Evolutionary conservation across 2,888 invertebrate genomes (phyloP).

Genomic region (Rhagonycha lutea): DNA sequence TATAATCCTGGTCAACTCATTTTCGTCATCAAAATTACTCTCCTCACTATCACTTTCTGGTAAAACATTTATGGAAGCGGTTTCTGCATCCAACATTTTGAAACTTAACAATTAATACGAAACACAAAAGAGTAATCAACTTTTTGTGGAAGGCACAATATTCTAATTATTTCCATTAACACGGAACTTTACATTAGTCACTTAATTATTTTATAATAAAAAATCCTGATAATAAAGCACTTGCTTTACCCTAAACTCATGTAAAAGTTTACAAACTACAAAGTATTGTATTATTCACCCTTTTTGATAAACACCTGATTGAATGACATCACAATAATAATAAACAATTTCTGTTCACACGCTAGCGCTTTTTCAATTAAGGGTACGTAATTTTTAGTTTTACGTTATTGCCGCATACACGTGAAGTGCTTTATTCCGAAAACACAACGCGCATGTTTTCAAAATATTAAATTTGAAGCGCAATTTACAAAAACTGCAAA

Average conservation of each 20-base stretch:
- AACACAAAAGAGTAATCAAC: background rate
- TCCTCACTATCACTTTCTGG: conserved; percentile 39
- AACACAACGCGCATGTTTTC: background rate
- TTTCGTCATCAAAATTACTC: conserved; percentile 50
- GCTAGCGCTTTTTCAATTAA: background rate
- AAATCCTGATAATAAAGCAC: background rate
- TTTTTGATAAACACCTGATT: background rate
- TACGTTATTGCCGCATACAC: background rate
- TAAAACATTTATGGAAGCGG: conserved; percentile 16
- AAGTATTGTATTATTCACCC: background rate
- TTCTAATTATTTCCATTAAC: background rate
- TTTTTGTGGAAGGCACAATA: background rate
- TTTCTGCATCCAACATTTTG: conserved; percentile 1
- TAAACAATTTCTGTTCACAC: background rate
- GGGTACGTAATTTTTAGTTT: background rate
- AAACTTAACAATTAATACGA: background rate
- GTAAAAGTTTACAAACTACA: background rate
- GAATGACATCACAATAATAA: background rate
- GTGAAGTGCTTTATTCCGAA: background rate
- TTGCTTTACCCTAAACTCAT: background rate
- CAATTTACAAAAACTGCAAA: background rate
- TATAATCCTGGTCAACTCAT: conserved; percentile 52
- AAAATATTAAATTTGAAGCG: background rate
- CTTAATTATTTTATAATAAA: background rate
- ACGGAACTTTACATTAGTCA: background rate